phyloP scores from a whole-genome alignment of 1,140 invertebrate species.

The Euschistus heros region DNA sequence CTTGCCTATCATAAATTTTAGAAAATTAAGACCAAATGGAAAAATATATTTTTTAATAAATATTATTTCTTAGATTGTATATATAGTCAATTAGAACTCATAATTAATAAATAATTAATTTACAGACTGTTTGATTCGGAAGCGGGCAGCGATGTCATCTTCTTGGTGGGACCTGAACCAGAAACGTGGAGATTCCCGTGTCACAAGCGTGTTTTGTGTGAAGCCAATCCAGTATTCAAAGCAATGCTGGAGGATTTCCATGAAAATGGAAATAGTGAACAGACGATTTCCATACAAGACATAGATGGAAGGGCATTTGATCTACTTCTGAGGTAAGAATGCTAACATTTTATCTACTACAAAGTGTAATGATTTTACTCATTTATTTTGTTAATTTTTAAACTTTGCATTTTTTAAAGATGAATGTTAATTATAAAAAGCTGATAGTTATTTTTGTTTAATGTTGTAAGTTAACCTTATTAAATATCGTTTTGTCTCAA shows the following conservation, averaged over 20 bases:
- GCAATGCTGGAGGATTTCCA: slow-evolving; percentile 46
- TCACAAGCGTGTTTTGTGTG: slow-evolving; percentile 49
- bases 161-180: slow-evolving; percentile 48
- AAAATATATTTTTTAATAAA: no score
- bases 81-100: no score
- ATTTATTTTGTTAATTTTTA: no score
- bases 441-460: no score
- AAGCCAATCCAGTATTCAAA: slow-evolving; percentile 49
- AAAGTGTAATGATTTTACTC: no score
- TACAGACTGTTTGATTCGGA: slow-evolving; percentile 44
- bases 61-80: no score
- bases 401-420: no score
- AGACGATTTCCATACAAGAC: slow-evolving; percentile 40
- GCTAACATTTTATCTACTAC: background rate
- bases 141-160: slow-evolving; percentile 51
- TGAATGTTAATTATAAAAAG: no score
- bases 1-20: no score
- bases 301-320: slow-evolving; percentile 57
- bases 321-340: slow-evolving; percentile 46
- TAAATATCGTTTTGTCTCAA: no score
- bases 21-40: no score
- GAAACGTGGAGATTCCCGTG: slow-evolving; percentile 55
- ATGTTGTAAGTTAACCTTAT: no score
- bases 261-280: slow-evolving; percentile 31
- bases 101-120: background rate